Conservation (phyloP, 2,797 vertebrate genomes). For the Sarcoramphus papa region DNA sequence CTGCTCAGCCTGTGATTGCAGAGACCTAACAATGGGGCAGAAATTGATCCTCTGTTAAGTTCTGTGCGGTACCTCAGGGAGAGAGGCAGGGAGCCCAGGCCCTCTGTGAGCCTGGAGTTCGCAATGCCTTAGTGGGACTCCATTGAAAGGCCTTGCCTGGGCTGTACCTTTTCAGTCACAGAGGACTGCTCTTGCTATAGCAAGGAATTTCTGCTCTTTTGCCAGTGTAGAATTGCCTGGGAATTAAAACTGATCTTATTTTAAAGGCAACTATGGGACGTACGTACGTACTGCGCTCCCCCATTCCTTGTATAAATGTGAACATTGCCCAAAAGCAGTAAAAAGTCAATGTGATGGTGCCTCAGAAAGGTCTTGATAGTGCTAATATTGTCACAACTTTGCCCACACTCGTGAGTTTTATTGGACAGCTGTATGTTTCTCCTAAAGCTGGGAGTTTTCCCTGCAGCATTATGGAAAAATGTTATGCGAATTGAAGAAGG, state of each 20-base stretch:
- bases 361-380: not conserved
- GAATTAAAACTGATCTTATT: not conserved
- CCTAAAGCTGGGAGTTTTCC: not conserved
- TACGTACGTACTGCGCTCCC: accelerated
- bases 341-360: not conserved
- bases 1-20: not conserved
- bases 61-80: not conserved
- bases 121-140: not conserved
- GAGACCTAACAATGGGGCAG: not conserved
- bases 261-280: not conserved
- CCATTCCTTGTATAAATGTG: not conserved
- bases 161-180: not conserved
- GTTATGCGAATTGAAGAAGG: not conserved
- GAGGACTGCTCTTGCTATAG: not conserved
- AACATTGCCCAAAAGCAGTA: not conserved
- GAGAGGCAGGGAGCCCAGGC: not conserved
- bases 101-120: not conserved
- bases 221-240: not conserved
- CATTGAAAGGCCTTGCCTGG: not conserved
- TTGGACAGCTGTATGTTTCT: not conserved
- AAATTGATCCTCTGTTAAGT: not conserved
- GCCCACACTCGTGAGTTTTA: not conserved
- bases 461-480: not conserved
- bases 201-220: not conserved
- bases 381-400: not conserved